Percentiles rank a stretch among this genome's conserved stretches.
phyloP scores from a whole-genome alignment of 2,888 invertebrate genomes.

The Coelinius sp. region DNA sequence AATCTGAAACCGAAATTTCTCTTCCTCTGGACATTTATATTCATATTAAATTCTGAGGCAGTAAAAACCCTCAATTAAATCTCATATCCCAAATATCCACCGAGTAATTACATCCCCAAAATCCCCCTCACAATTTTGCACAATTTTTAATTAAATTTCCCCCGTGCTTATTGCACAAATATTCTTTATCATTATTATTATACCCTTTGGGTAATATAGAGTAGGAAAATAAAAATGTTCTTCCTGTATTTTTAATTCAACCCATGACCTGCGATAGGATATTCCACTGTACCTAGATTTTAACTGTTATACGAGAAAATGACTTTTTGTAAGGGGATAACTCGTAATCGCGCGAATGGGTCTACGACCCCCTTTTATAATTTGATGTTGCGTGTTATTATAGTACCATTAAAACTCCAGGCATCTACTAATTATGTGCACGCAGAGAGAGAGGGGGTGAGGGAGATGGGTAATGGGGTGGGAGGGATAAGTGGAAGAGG shows the following conservation, averaged over 20 bases:
- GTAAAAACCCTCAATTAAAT: background rate
- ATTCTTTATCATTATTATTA: background rate
- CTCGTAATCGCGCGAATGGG: slow-evolving; percentile 50
- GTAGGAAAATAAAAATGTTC: background rate
- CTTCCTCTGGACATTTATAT: too few relatives aligned
- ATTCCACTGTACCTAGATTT: background rate
- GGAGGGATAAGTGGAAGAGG: background rate
- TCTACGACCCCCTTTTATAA: slow-evolving; percentile 59
- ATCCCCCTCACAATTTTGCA: too few relatives aligned
- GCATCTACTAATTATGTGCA: slow-evolving; percentile 66
- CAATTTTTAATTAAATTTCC: slow-evolving; percentile 5
- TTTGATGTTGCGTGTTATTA: slow-evolving; percentile 67
- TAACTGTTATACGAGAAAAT: slow-evolving; percentile 40
- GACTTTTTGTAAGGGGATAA: slow-evolving; percentile 46
- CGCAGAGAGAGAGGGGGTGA: slow-evolving; percentile 50
- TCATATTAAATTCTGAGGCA: too few relatives aligned
- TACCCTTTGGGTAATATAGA: background rate
- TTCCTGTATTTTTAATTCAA: background rate
- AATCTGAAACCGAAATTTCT: too few relatives aligned
- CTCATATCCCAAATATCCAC: background rate
- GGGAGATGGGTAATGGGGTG: slow-evolving; percentile 10
- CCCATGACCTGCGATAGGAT: background rate
- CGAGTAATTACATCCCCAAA: background rate
- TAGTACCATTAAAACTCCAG: slow-evolving; percentile 65
- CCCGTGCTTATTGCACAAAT: background rate